Evolutionary conservation across 2,797 vertebrate genomes (phyloP).

Genomic region (Thamnophis elegans): DNA sequence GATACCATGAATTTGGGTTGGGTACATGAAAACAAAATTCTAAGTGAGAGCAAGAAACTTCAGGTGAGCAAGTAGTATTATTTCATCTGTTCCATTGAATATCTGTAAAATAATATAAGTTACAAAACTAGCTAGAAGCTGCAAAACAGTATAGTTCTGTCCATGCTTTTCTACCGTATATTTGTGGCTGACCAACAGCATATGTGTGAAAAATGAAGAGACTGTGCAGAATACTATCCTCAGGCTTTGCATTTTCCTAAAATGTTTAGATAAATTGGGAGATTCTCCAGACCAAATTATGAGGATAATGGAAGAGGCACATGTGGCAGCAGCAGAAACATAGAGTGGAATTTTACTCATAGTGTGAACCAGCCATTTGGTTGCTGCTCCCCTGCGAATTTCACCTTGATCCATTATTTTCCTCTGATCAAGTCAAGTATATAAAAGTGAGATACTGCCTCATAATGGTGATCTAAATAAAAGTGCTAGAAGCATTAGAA

Average conservation of each 20-base stretch:
- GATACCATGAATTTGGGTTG: neutral
- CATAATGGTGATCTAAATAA: slow-evolving; percentile 61
- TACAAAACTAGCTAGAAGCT: neutral
- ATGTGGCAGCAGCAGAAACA: neutral
- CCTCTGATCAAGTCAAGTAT: neutral
- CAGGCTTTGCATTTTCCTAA: neutral
- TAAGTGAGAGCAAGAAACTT: neutral
- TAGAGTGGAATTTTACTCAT: neutral
- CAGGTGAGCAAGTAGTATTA: neutral
- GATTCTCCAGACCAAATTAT: neutral
- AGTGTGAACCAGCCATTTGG: neutral
- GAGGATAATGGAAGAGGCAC: neutral
- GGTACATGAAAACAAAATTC: neutral
- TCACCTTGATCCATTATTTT: slow-evolving; percentile 26
- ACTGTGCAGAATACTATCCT: neutral
- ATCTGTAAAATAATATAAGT: neutral
- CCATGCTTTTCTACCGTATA: neutral
- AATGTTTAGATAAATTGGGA: neutral
- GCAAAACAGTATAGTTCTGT: neutral
- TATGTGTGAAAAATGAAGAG: neutral
- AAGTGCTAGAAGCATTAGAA: slow-evolving; percentile 49
- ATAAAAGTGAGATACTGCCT: slow-evolving; percentile 57
- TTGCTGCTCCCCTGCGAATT: slow-evolving; percentile 44
- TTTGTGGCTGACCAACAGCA: neutral
- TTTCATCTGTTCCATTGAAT: neutral